Evolutionary conservation across 2,888 invertebrate genomes (phyloP).

Genomic region (Acrobasis repandana): DNA sequence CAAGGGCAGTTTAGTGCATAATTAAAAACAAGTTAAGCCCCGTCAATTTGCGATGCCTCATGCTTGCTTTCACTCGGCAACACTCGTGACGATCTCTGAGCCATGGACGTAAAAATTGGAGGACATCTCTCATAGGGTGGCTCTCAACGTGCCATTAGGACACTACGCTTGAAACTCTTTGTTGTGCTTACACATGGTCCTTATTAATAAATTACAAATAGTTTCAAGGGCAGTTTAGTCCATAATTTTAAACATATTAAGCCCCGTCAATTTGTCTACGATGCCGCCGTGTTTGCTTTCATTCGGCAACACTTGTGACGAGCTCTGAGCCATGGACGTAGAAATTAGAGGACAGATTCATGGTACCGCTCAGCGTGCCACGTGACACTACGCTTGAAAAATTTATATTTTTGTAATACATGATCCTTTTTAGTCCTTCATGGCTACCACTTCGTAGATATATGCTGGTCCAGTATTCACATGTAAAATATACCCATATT

Average conservation of each 20-base stretch:
- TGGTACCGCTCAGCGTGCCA: slow-evolving; percentile 6
- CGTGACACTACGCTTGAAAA: too few species aligned
- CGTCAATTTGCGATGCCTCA: slow-evolving; percentile 80
- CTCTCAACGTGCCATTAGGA: slow-evolving; percentile 5
- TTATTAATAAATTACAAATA: not conserved
- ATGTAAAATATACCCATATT: too few species aligned
- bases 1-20: too few species aligned
- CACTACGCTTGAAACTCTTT: too few species aligned
- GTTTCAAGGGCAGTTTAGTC: not conserved
- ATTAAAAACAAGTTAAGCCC: too few species aligned
- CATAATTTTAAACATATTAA: too few species aligned
- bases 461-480: too few species aligned
- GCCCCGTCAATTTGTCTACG: slow-evolving; percentile 80
- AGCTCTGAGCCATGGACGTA: slow-evolving; percentile 41
- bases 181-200: too few species aligned
- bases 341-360: slow-evolving; percentile 33
- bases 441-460: too few species aligned
- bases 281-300: slow-evolving; percentile 82
- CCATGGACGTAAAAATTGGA: slow-evolving; percentile 40
- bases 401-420: too few species aligned
- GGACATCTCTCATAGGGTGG: slow-evolving; percentile 24
- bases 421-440: too few species aligned
- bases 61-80: slow-evolving; percentile 78
- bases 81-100: slow-evolving; percentile 44
- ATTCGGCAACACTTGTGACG: slow-evolving; percentile 48